A percentile compares a stretch with the other conserved stretches of the same genome.
Evolutionary conservation across 2,888 invertebrate species (phyloP).

Genomic region (Sisyra nigra): DNA sequence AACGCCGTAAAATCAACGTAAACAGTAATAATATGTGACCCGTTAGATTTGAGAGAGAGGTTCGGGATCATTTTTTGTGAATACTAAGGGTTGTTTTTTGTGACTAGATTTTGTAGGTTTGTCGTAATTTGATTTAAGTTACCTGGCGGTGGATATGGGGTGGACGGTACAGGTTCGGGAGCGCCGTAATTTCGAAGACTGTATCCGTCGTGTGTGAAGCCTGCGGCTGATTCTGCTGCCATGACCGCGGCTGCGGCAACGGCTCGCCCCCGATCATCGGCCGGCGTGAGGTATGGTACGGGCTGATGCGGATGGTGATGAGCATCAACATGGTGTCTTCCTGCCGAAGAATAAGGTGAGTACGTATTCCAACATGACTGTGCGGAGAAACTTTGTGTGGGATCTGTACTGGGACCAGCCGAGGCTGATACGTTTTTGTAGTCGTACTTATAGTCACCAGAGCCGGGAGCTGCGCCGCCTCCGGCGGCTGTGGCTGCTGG

Average conservation of each 20-base stretch:
- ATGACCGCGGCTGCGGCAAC: constrained; percentile 34
- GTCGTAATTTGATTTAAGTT: constrained; percentile 25
- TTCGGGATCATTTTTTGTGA: background rate
- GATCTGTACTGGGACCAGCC: constrained; percentile 29
- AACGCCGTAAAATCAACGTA: background rate
- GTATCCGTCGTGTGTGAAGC: constrained; percentile 60
- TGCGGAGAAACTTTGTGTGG: constrained; percentile 46
- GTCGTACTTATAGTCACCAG: constrained; percentile 40
- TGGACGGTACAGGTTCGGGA: constrained; percentile 55
- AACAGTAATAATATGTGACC: background rate
- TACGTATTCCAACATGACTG: constrained; percentile 59
- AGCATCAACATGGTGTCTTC: constrained; percentile 40
- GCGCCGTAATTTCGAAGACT: constrained; percentile 56
- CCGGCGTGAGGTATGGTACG: constrained; percentile 49
- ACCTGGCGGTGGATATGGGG: constrained; percentile 68
- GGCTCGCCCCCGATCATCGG: constrained; percentile 51
- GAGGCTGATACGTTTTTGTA: constrained; percentile 32
- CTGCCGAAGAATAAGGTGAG: constrained; percentile 36
- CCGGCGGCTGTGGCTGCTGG: constrained; percentile 34
- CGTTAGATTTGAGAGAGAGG: background rate
- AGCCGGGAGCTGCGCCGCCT: constrained; percentile 29
- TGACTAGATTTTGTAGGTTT: background rate
- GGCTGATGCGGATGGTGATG: constrained; percentile 44
- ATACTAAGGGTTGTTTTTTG: background rate
- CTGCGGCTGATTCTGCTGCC: constrained; percentile 39